Conservation (phyloP, 2,888 invertebrate genomes). For the Sesia bembeciformis region DNA sequence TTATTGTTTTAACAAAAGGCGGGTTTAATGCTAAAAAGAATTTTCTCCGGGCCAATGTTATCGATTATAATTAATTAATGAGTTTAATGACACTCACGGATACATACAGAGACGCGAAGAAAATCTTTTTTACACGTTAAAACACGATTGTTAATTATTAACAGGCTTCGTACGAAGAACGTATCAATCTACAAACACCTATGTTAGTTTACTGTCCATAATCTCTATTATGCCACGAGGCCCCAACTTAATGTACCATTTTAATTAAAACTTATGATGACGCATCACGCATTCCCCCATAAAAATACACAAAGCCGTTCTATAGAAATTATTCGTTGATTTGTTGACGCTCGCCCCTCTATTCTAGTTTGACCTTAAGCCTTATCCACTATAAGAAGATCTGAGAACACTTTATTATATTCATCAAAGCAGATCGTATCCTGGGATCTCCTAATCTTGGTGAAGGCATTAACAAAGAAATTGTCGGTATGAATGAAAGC, state of each 20-base stretch:
- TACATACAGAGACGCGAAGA: too few relatives aligned
- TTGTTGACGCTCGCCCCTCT: conserved; percentile 49
- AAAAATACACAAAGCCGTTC: conserved; percentile 30
- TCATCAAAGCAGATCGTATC: conserved; percentile 4
- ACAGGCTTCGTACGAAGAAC: too few relatives aligned
- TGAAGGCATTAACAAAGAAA: conserved; percentile 32
- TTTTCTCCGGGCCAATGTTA: too few relatives aligned
- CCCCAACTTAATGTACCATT: conserved; percentile 52
- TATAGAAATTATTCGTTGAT: conserved; percentile 49
- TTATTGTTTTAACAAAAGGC: too few relatives aligned
- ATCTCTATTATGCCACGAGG: conserved; percentile 31
- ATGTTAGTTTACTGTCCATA: conserved; percentile 6
- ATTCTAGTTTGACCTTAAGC: conserved; percentile 29
- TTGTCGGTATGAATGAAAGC: conserved; percentile 52
- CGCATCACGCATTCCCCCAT: conserved; percentile 46
- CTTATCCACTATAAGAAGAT: conserved; percentile 30
- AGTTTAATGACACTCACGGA: too few relatives aligned
- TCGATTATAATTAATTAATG: too few relatives aligned
- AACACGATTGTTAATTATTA: too few relatives aligned
- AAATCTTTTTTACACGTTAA: too few relatives aligned
- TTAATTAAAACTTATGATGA: conserved; percentile 72
- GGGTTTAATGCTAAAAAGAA: too few relatives aligned
- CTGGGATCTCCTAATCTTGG: neutral
- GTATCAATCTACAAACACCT: conserved; percentile 9
- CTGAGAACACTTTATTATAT: conserved; percentile 15